Conservation (phyloP, 2,113 vertebrate species). For the Natator depressus region DNA sequence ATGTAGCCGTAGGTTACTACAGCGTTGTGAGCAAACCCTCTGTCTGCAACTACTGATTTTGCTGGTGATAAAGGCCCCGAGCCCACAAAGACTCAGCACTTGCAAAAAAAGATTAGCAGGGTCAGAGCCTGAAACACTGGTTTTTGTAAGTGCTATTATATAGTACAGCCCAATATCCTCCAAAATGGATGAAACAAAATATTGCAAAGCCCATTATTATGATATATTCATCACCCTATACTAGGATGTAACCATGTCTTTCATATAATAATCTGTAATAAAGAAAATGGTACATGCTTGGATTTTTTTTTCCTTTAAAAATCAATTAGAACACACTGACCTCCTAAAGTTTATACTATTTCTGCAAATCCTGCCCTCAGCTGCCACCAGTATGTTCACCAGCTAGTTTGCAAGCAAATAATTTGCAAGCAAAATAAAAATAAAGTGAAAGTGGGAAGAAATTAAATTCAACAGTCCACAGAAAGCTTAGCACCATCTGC, state of each 20-base stretch:
- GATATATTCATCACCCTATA: background rate
- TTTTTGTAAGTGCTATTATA: background rate
- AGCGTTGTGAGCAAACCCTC: background rate
- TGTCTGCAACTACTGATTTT: background rate
- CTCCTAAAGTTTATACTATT: background rate
- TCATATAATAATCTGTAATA: background rate
- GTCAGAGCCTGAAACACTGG: background rate
- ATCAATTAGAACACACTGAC: background rate
- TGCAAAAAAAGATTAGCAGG: background rate
- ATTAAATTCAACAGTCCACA: conserved; percentile 27
- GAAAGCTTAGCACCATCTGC: conserved; percentile 42
- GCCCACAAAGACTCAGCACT: background rate
- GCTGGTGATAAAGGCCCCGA: background rate
- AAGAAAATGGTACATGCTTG: background rate
- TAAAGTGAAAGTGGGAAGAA: conserved; percentile 41
- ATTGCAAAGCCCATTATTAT: background rate
- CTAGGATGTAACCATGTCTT: background rate
- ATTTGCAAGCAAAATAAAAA: conserved; percentile 21
- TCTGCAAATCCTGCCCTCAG: background rate
- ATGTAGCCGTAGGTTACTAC: background rate
- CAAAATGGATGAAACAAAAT: background rate
- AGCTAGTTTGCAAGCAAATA: background rate
- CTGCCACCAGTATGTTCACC: background rate
- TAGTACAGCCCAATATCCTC: background rate
- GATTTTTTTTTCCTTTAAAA: background rate